These are phyloP conservation scores for Ennomos quercinarius DNA, from an alignment of 2,888 invertebrate species.

Conservation along the genomic window DNA sequence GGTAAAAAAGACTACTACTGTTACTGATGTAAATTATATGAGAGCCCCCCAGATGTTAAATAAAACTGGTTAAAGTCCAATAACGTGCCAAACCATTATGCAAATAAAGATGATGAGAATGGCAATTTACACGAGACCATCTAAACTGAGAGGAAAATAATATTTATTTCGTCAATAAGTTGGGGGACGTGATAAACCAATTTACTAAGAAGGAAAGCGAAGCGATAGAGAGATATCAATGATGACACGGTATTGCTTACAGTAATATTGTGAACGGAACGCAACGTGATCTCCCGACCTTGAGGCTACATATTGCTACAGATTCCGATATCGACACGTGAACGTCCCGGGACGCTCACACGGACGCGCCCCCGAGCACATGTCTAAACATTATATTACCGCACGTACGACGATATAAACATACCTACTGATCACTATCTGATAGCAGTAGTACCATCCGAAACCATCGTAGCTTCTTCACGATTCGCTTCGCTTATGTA, in stretches of 20 bases:
- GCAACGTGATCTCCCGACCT: slow-evolving; percentile 58
- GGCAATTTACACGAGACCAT: slow-evolving; percentile 2
- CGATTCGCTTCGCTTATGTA: slow-evolving; percentile 2
- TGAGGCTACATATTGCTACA: slow-evolving; percentile 55
- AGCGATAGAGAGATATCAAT: slow-evolving; percentile 38
- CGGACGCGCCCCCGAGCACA: slow-evolving; percentile 52
- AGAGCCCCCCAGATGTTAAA: not conserved
- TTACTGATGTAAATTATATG: no score
- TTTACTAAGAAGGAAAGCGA: slow-evolving; percentile 37
- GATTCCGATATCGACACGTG: slow-evolving; percentile 58
- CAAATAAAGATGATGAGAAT: slow-evolving; percentile 3
- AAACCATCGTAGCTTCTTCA: slow-evolving; percentile 1
- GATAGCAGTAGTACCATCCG: slow-evolving; percentile 22
- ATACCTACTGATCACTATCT: slow-evolving; percentile 32
- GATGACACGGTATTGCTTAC: slow-evolving; percentile 24
- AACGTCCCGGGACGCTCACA: slow-evolving; percentile 48
- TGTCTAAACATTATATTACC: slow-evolving; percentile 51
- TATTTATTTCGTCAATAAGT: slow-evolving; percentile 1
- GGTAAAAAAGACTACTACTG: no score
- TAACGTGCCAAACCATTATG: not conserved
- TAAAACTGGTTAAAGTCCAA: not conserved
- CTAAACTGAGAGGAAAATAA: slow-evolving; percentile 11
- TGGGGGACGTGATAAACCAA: slow-evolving; percentile 21
- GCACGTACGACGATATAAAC: slow-evolving; percentile 48
- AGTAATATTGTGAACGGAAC: slow-evolving; percentile 31